These are phyloP conservation scores for Hemaris fuciformis DNA, from an alignment of 2,888 invertebrate genomes.

Conservation along the genomic window DNA sequence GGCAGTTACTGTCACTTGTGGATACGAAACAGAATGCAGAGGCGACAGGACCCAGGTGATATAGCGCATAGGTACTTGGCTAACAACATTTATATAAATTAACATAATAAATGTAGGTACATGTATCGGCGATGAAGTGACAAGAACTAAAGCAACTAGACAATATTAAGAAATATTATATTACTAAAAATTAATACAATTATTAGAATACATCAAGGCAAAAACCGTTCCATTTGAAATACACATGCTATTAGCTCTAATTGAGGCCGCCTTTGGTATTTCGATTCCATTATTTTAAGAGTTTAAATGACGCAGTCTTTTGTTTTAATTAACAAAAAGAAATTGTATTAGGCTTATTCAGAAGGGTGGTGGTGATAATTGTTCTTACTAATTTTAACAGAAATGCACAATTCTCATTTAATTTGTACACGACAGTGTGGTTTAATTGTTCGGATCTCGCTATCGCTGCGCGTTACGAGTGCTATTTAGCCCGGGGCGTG, in stretches of 20 bases:
- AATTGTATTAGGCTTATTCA: neutral
- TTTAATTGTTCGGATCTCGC: neutral
- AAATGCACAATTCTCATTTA: neutral
- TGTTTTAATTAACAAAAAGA: neutral
- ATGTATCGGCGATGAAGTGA: neutral
- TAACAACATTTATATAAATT: constrained; percentile 51
- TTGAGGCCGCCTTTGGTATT: neutral
- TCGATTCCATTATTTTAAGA: no score
- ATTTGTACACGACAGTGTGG: neutral
- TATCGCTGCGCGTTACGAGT: neutral
- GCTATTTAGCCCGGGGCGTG: neutral
- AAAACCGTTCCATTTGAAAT: neutral
- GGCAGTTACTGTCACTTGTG: constrained; percentile 91
- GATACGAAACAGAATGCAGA: constrained; percentile 72
- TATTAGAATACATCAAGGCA: no score
- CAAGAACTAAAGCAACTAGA: neutral
- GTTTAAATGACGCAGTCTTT: no score
- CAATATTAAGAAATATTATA: no score
- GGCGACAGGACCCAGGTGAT: constrained; percentile 77
- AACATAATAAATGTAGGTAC: neutral
- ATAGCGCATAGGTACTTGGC: constrained; percentile 70
- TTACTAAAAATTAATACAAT: no score
- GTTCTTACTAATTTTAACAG: neutral
- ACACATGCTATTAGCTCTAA: neutral
- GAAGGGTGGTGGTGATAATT: neutral